These are phyloP conservation scores for Eulemur macaco DNA, from an alignment of 2,113 vertebrate species.

Conservation along the genomic window DNA sequence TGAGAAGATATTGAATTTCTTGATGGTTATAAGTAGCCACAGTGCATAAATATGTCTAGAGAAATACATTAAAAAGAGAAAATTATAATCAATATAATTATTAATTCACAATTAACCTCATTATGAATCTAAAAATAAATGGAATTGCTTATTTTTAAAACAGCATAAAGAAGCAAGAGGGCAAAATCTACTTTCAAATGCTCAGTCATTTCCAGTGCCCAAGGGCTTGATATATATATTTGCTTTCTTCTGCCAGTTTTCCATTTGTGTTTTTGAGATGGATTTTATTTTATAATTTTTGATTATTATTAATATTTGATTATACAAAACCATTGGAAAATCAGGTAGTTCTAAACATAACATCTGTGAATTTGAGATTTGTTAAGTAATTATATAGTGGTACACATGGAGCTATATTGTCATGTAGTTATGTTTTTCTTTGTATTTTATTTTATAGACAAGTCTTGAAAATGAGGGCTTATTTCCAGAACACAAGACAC, in stretches of 20 bases:
- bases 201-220: background rate
- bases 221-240: background rate
- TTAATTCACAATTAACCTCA: background rate
- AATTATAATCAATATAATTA: background rate
- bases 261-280: background rate
- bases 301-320: background rate
- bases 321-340: background rate
- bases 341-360: background rate
- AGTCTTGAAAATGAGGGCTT: background rate
- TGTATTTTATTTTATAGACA: conserved; percentile 1
- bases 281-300: background rate
- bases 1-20: conserved; percentile 64
- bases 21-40: conserved; percentile 57
- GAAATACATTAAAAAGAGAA: background rate
- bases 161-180: background rate
- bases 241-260: background rate
- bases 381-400: background rate
- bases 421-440: background rate
- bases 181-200: background rate
- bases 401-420: background rate
- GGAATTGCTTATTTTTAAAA: background rate
- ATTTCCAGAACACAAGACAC: background rate
- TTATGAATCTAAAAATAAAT: background rate
- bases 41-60: conserved; percentile 7
- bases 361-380: background rate